phyloP scores from a whole-genome alignment of 92 coral and sea anemone genomes.

The Bergia sp. region DNA sequence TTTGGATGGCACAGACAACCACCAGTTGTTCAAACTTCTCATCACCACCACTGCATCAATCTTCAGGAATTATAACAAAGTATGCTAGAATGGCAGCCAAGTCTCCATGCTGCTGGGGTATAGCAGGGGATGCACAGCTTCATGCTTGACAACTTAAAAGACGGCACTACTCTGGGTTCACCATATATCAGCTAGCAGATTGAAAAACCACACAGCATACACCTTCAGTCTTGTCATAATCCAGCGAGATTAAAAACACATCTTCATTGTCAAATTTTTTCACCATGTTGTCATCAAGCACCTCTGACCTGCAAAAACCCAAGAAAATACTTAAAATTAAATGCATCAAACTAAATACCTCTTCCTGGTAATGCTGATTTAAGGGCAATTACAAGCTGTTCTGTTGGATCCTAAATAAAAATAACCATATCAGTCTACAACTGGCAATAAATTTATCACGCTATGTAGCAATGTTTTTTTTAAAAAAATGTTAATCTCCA shows the following conservation, averaged over 20 bases:
- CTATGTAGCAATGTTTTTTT: too few relatives aligned
- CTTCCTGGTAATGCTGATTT: neutral
- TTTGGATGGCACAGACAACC: neutral
- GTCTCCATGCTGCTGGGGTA: neutral
- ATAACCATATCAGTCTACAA: neutral
- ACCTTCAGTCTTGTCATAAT: slow-evolving; percentile 37
- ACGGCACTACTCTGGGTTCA: neutral
- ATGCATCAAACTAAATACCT: neutral
- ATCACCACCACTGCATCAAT: neutral
- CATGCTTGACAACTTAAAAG: neutral
- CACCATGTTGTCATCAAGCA: slow-evolving; percentile 29
- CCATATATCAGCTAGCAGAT: slow-evolving; percentile 27
- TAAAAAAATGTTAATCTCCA: too few relatives aligned
- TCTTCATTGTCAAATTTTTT: slow-evolving; percentile 34
- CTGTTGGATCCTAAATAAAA: neutral
- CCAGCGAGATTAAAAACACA: slow-evolving; percentile 21
- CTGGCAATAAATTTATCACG: too few relatives aligned
- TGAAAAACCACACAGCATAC: slow-evolving; percentile 10
- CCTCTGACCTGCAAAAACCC: slow-evolving; percentile 6
- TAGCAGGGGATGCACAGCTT: neutral
- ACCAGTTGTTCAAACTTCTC: neutral
- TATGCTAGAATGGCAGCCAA: neutral
- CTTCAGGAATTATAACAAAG: neutral
- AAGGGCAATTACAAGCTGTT: neutral
- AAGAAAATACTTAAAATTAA: too few relatives aligned